Evolutionary conservation across 2,797 vertebrate genomes (phyloP).

Genomic region (Peromyscus eremicus): DNA sequence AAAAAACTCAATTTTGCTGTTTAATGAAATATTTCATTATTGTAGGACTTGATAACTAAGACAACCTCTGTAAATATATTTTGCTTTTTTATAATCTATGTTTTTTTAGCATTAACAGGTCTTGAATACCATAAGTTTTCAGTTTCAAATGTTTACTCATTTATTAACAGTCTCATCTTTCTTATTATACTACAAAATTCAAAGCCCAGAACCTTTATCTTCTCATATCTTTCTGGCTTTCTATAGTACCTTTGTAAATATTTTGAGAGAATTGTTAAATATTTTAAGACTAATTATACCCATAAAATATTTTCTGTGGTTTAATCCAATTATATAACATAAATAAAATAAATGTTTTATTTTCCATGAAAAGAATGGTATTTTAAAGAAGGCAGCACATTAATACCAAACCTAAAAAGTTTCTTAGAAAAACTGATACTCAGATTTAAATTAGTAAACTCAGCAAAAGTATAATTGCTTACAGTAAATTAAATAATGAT

Average conservation of each 20-base stretch:
- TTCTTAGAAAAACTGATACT: not conserved
- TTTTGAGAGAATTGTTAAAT: not conserved
- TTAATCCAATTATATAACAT: not conserved
- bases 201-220: not conserved
- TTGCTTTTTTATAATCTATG: not conserved
- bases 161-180: not conserved
- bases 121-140: not conserved
- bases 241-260: not conserved
- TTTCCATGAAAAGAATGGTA: not conserved
- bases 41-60: not conserved
- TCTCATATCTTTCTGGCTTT: not conserved
- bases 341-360: not conserved
- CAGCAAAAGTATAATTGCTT: not conserved
- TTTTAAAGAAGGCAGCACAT: not conserved
- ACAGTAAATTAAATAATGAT: not conserved
- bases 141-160: not conserved
- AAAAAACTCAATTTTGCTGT: not conserved
- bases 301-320: not conserved
- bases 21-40: not conserved
- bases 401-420: slow-evolving; percentile 40
- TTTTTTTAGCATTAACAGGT: not conserved
- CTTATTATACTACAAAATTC: too few species aligned
- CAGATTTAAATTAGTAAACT: not conserved
- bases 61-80: not conserved
- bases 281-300: not conserved